Evolutionary conservation across 2,113 vertebrate genomes (phyloP), one percentile per base, ranked within the genome.

Genomic region (Scatophagus argus): DNA sequence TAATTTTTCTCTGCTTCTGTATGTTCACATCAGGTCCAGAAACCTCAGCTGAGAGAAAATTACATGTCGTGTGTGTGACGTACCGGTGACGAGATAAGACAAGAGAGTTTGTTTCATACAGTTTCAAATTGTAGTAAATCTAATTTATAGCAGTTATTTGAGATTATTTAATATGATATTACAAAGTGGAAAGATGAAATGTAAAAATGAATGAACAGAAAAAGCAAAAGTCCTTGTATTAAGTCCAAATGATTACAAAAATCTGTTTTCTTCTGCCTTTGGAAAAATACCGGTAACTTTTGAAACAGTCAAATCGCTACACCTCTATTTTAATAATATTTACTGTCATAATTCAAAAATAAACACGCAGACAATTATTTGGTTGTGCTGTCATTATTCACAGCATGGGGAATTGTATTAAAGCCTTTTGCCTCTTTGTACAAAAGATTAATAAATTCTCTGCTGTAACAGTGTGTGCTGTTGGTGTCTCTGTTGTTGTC

Each of bases 381-480:
- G 17, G 36, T 49, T 19, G n/a, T 47, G 29, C 39, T 43, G 65
- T 41, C 27, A 62, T 69, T 76, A 60, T 64, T 68, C 17, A 31
- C 41, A 44, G 19, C 10, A 49, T 31, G n/a, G 39, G 41, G 55
- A 2, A 82, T 14, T 65, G 36, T 6, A 52, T 12, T 16, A 44
- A 65, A 59, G 17, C 27, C 29, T 38, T 72, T 64, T 34, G 8
- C 27, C 0, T 23, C 32, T 81, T 46, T 79, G 29, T 68, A 21
- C 14, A 70, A 65, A 65, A 70, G 47, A 68, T 78, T 59, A 85
- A 75, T 75, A 73, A 44, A 76, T 87, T 66, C 25, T 56, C 25
- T 1, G 54, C 36, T 66, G 54, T 32, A 60, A 74, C 59, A 41
- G 21, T 41, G 12, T 47, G 38, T 34, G 23, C 52, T 19, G 16